Percentiles rank a stretch among this genome's conserved stretches.
These are phyloP conservation scores for Aleiodes testaceus DNA, from an alignment of 2,888 invertebrate species.

Conservation along the genomic window DNA sequence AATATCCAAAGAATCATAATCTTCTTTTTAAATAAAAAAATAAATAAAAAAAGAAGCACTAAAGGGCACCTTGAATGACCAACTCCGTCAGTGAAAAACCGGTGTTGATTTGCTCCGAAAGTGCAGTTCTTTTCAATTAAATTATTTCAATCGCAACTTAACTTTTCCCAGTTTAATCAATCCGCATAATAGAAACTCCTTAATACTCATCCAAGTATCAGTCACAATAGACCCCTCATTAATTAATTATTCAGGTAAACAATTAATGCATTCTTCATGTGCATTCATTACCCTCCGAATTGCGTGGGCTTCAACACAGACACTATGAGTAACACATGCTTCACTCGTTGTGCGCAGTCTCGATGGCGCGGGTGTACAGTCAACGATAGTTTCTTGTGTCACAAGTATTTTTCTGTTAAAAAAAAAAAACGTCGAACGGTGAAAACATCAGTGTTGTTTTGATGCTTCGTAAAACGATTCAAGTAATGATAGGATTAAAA, in stretches of 20 bases:
- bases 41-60: too few relatives aligned
- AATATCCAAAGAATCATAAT: too few relatives aligned
- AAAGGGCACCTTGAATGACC: too few relatives aligned
- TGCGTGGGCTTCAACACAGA: not conserved
- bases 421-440: not conserved
- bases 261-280: not conserved
- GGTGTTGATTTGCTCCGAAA: too few relatives aligned
- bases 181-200: too few relatives aligned
- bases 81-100: too few relatives aligned
- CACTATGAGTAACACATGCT: constrained; percentile 13
- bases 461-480: not conserved
- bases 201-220: too few relatives aligned
- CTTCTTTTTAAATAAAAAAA: too few relatives aligned
- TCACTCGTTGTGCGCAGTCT: constrained; percentile 1
- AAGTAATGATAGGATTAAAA: not conserved
- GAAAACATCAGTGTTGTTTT: not conserved
- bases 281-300: not conserved
- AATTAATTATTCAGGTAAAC: not conserved
- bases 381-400: not conserved
- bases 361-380: constrained; percentile 15
- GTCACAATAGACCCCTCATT: too few relatives aligned
- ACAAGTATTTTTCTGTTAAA: not conserved
- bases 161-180: too few relatives aligned
- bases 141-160: too few relatives aligned
- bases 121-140: too few relatives aligned